Conservation (phyloP, 2,797 vertebrate species). For the Oophaga sylvatica region DNA sequence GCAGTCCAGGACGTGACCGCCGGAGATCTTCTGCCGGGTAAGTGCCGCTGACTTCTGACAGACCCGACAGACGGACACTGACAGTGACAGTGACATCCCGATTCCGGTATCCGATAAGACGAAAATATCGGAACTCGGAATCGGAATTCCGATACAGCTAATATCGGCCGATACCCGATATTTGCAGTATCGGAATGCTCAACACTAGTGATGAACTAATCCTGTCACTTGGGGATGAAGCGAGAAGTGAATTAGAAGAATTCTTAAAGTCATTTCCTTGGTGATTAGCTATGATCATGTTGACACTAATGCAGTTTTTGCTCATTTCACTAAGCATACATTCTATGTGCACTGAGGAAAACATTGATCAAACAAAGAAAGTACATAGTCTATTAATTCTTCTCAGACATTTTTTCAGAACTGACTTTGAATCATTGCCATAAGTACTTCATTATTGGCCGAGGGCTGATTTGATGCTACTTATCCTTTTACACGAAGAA, state of each 20-base stretch:
- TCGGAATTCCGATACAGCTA: too few relatives aligned
- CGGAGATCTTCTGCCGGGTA: too few relatives aligned
- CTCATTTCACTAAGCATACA: slow-evolving; percentile 55
- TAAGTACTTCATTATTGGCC: slow-evolving; percentile 19
- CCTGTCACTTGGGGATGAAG: slow-evolving; percentile 55
- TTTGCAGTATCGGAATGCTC: too few relatives aligned
- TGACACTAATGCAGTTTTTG: slow-evolving; percentile 59
- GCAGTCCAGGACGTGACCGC: too few relatives aligned
- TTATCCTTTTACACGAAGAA: slow-evolving; percentile 31
- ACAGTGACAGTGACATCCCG: too few relatives aligned
- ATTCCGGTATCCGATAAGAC: too few relatives aligned
- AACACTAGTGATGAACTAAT: too few relatives aligned
- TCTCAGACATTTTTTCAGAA: slow-evolving; percentile 39
- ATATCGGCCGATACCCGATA: too few relatives aligned
- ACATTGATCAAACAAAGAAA: slow-evolving; percentile 55
- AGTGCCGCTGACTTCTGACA: too few relatives aligned
- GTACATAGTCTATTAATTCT: slow-evolving; percentile 54
- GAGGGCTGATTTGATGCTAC: background rate
- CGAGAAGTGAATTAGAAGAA: slow-evolving; percentile 65
- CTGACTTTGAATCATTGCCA: slow-evolving; percentile 34
- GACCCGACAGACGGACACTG: too few relatives aligned
- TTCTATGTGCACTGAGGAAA: slow-evolving; percentile 58
- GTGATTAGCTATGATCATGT: slow-evolving; percentile 61
- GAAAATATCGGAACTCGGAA: too few relatives aligned
- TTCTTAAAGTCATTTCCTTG: slow-evolving; percentile 67